Evolutionary conservation across 2,113 vertebrate species (phyloP), one percentile per base, ranked within the genome.

Genomic region (Eudyptes chrysolophus): DNA sequence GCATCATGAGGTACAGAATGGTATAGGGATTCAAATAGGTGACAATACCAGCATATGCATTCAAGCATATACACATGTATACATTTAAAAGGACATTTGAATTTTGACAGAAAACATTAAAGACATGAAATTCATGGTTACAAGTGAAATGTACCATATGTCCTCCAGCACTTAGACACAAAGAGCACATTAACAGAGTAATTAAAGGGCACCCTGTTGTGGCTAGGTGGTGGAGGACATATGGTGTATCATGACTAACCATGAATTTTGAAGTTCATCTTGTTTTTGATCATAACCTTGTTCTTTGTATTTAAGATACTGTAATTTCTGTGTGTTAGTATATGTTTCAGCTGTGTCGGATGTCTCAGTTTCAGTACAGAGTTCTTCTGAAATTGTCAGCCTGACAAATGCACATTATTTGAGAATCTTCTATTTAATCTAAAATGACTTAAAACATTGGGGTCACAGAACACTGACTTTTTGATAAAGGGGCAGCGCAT

Each of bases 191-290:
- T 97, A 95, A 78, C 62, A 48, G 83, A 84, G 95, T 94, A 94
- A 95, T 97, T 97, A 97, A 97, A 96, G 95, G 84, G 89, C 96
- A 95, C 95, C 97, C 97, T 93, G 91, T 97, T 95, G 96, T 87
- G 97, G 77, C 74, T 96, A 97, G 95, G 96, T 97, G 87, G 70
- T 82, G 87, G 70, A 91, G 57, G 94, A 96, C 96, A 97, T 97
- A 96, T 97, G 95, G 95, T 83, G 34, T 65, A 87, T 83, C 87
- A 80, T 61, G 95, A 82, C 54, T 92, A 92, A 91, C 91, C 92
- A 96, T 87, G 91, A 93, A 93, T 97, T 97, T 84, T 89, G 77
- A 85, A 91, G 74, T 89, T 96, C 62, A 40, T 93, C 48, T 65
- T 94, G 72, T 5, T 96, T 96, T 93, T 0, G 1, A 55, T 79